Percentiles rank a stretch among this genome's conserved stretches.
These are phyloP conservation scores for Meliscaeva auricollis DNA, from an alignment of 2,888 invertebrate genomes.

Conservation along the genomic window DNA sequence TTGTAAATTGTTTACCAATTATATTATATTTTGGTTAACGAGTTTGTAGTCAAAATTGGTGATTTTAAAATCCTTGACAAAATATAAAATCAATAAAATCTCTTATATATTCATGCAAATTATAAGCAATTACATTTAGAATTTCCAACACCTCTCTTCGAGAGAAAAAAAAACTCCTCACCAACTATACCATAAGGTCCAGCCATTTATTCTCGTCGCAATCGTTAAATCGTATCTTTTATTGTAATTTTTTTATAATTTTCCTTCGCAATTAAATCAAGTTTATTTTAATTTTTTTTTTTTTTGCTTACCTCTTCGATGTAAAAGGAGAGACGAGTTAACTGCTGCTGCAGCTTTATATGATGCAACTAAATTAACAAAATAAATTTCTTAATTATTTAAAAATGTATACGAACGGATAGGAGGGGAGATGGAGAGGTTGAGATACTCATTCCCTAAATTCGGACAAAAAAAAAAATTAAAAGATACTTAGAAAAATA, in stretches of 20 bases:
- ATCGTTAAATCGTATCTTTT: conserved; percentile 24
- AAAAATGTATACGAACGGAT: conserved; percentile 6
- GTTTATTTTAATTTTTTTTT: conserved; percentile 9
- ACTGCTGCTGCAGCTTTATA: background rate
- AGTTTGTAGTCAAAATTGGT: conserved; percentile 1
- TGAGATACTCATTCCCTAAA: conserved; percentile 1
- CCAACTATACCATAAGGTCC: no score
- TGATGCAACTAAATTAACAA: conserved; percentile 18
- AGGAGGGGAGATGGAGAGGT: no score
- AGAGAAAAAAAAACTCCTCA: background rate
- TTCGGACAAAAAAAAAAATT: conserved; percentile 42
- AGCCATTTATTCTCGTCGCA: no score
- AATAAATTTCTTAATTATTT: conserved; percentile 39
- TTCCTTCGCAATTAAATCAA: conserved; percentile 40
- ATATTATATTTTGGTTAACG: no score
- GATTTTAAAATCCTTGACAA: conserved; percentile 28
- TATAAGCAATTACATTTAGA: conserved; percentile 62
- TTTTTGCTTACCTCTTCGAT: background rate
- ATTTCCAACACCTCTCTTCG: conserved; percentile 55
- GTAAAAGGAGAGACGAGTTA: background rate
- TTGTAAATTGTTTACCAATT: conserved; percentile 8
- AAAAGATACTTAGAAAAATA: conserved; percentile 39
- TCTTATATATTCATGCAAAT: conserved; percentile 35
- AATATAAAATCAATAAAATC: no score
- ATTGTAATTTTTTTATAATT: conserved; percentile 44